phyloP scores from a whole-genome alignment of 2,113 vertebrate genomes.

The Leucoraja erinaceus region DNA sequence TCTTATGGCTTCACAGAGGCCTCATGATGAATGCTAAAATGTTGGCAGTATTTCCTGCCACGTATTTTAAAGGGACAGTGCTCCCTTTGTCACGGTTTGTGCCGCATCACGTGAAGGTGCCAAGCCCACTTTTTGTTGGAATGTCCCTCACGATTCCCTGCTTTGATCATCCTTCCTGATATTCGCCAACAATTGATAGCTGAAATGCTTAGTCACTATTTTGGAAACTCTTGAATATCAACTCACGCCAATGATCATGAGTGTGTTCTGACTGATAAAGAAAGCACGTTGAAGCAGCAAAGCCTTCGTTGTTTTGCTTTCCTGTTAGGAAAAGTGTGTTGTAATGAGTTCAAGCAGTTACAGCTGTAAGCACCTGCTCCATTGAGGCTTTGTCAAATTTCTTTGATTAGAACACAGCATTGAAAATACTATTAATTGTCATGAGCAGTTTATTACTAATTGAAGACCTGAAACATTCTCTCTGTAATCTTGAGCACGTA shows the following conservation, averaged over 20 bases:
- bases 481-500: not conserved
- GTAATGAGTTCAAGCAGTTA: too few species aligned
- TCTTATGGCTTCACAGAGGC: conserved; percentile 46
- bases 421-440: not conserved
- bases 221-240: not conserved
- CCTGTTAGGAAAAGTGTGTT: not conserved
- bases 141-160: not conserved
- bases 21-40: conserved; percentile 48
- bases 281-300: not conserved
- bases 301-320: not conserved
- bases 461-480: not conserved
- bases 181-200: not conserved
- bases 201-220: not conserved
- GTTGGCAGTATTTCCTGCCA: conserved; percentile 40
- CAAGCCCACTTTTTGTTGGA: not conserved
- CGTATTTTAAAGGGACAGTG: conserved; percentile 5
- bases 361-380: not conserved
- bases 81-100: not conserved
- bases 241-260: too few species aligned
- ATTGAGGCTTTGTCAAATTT: not conserved
- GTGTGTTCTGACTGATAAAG: not conserved
- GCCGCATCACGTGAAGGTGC: not conserved
- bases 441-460: not conserved
- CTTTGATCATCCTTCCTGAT: not conserved
- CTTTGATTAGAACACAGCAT: not conserved